Base-by-base conservation (phyloP, 2,888 invertebrate genomes). In the Drosophila borborema region DNA sequence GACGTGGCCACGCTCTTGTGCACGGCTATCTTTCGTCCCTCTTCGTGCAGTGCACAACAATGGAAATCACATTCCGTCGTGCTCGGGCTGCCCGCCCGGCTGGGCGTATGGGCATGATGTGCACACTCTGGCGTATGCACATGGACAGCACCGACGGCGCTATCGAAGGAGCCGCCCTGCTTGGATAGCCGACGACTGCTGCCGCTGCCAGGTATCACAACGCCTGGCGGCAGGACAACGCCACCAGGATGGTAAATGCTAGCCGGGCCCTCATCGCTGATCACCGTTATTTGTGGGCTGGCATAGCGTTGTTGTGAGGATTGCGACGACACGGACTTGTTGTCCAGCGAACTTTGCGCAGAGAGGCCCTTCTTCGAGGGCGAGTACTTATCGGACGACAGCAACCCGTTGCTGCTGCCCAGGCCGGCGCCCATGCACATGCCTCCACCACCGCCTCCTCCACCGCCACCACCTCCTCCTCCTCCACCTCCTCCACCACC, bases 11-110 rank as follows among this genome's bases (percentile, higher is more conserved):
- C 97, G 92, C 96, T 97, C 94, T 98, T 97, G 94, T 97, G 97
- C 80, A 97, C 97, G 80, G 97, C 97, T 91, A 98, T 98, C 92
- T 97, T 96, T 74, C 98, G 95, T 10, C 98, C 97, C 93, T 97
- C 98, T 93, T 98, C 98, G 95, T 98, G 98, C 89, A 98, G 94
- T 79, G 98, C 97, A 94, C 98, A 98, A 94, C 98, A 98, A 93
- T 98, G 98, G 94, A 98, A 98, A 94, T 98, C 98, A 94, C 98
- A 98, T 94, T 98, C 97, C 91, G 95, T 94, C 91, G 95, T 93
- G 93, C 93, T 94, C 88, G 94, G 96, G 89, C 95, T 95, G 63
- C 96, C 96, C 78, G 95, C 95, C 51, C 95, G 94, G 81, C 94
- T 95, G 90, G 96, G 95, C 93, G 95, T 95, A 93, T 96, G 97